A percentile compares a stretch with the other conserved stretches of the same genome.
phyloP scores from a whole-genome alignment of 2,888 invertebrate species.

The Spilosoma lubricipeda region DNA sequence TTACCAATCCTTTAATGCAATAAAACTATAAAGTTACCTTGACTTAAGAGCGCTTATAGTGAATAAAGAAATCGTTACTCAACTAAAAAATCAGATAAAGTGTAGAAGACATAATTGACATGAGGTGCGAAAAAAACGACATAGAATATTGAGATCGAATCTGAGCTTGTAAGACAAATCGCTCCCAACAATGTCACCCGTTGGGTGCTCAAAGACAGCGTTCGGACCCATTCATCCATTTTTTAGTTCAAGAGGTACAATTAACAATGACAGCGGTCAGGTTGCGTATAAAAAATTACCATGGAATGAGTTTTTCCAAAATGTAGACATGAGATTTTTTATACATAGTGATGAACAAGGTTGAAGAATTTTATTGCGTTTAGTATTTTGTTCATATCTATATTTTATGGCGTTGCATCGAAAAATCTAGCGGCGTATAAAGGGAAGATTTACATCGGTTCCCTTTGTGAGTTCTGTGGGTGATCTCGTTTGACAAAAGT shows the following conservation, averaged over 20 bases:
- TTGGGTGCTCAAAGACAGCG: constrained; percentile 72
- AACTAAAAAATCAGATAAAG: constrained; percentile 39
- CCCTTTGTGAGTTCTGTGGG: constrained; percentile 76
- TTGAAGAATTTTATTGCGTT: constrained; percentile 75
- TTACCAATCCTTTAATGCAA: constrained; percentile 64
- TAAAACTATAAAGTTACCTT: constrained; percentile 73
- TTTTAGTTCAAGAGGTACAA: constrained; percentile 76
- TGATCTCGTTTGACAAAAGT: constrained; percentile 82
- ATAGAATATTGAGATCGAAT: constrained; percentile 75
- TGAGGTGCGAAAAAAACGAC: constrained; percentile 76
- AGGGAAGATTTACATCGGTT: constrained; percentile 77
- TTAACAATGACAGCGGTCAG: constrained; percentile 83
- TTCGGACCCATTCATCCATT: constrained; percentile 76
- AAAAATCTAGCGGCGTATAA: constrained; percentile 71
- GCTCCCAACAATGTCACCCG: constrained; percentile 78
- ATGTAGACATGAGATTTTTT: constrained; percentile 64
- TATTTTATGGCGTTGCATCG: constrained; percentile 76
- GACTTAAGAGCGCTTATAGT: constrained; percentile 43
- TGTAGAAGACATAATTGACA: constrained; percentile 63
- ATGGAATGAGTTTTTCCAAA: constrained; percentile 67
- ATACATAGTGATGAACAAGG: constrained; percentile 60
- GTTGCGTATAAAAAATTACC: constrained; percentile 73
- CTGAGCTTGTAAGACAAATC: constrained; percentile 82
- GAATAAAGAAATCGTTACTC: constrained; percentile 33
- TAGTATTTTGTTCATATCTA: constrained; percentile 79